Base-by-base conservation (phyloP, 30 jellyfish, hydroid and myxozoan genomes). In the Clytia hemisphaerica region DNA sequence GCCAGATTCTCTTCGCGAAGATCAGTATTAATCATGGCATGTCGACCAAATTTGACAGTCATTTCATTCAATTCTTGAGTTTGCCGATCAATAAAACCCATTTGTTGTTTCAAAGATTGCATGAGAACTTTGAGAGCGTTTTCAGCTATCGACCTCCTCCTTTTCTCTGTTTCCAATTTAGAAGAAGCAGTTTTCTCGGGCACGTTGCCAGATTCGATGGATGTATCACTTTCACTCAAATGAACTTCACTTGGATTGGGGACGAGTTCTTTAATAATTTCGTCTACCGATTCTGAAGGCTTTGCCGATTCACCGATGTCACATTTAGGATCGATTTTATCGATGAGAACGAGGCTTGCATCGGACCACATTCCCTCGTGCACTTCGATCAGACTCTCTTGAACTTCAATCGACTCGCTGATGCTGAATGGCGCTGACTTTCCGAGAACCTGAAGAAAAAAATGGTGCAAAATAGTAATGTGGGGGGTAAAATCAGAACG, bases 331-430 rank as follows among this genome's bases (percentile, higher is more conserved):
- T 42, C 42, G 18, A 65, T 42, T 36, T 65, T 65, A 45, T 65
- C 78, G 33, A 65, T 44, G 28, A 65, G 67, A n/a, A 65, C 68
- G 4, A 65, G 67, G 44, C 42, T 48, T 1, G 37, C 78, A 37
- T 65, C 78, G 24, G 38, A 65, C 9, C 37, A 65, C n/a, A 45
- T 0, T 31, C 78, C 78, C 0, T 65, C 78, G 37, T 65, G 37
- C 19, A 65, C 63, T 1, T 66, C 42, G 61, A 65, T 36, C 34
- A 65, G n/a, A 37, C 78, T 65, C 16, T 45, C 63, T 6, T 16
- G 67, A 9, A 26, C 68, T 28, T 24, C 68, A 32, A 36, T n/a
- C 24, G 34, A 32, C n/a, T n/a, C n/a, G 25, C 35, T 44, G 21
- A 65, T 48, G 1, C 26, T 33, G 25, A 65, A 65, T 21, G 32